phyloP scores from a whole-genome alignment of 2,113 vertebrate genomes.

The Piliocolobus tephrosceles region DNA sequence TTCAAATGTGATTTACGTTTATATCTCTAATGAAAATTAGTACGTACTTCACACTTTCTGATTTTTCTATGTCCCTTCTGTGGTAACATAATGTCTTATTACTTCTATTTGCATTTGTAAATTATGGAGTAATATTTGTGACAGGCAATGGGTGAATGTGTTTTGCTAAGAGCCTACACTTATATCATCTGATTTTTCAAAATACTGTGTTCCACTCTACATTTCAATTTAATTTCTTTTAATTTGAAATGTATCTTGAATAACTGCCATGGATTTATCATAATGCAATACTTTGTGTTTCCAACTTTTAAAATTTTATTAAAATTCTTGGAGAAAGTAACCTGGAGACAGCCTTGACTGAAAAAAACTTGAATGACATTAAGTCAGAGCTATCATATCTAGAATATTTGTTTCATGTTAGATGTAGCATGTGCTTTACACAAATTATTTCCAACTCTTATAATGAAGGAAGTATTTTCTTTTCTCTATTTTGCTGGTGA shows the following conservation, averaged over 20 bases:
- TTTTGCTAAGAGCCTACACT: slow-evolving; percentile 18
- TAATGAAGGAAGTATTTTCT: background rate
- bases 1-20: slow-evolving; percentile 60
- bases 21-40: slow-evolving; percentile 59
- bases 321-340: background rate
- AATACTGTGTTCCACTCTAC: background rate
- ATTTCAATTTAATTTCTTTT: slow-evolving; percentile 37
- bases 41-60: slow-evolving; percentile 43
- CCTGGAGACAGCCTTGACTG: background rate
- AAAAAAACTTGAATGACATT: background rate
- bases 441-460: background rate
- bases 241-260: slow-evolving; percentile 3
- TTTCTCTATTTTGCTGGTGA: background rate
- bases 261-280: background rate
- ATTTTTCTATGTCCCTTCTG: slow-evolving; percentile 47
- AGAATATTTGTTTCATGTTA: background rate
- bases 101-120: slow-evolving; percentile 39
- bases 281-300: background rate
- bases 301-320: background rate
- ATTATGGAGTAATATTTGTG: slow-evolving; percentile 19
- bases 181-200: background rate
- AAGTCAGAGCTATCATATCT: background rate
- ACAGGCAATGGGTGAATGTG: background rate
- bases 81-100: slow-evolving; percentile 5
- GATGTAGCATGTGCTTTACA: background rate